phyloP scores from a whole-genome alignment of 2,888 invertebrate genomes.

The Tolmerus cingulatus region DNA sequence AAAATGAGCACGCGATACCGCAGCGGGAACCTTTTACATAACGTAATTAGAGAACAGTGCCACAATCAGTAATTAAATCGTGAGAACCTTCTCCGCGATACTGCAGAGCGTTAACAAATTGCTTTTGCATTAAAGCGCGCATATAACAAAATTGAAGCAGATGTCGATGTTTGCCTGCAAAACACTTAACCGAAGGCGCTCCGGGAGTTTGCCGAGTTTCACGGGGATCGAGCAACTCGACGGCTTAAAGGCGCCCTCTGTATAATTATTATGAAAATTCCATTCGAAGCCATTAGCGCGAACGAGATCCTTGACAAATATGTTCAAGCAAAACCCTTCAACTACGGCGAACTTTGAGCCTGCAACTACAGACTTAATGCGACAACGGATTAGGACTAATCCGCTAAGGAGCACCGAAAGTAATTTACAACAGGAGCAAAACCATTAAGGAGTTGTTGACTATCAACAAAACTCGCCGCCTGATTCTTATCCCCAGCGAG shows the following conservation, averaged over 20 bases:
- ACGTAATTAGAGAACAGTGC: conserved; percentile 12
- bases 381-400: not conserved
- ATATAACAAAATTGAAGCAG: not conserved
- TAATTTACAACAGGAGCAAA: not conserved
- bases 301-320: not conserved
- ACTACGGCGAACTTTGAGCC: not conserved
- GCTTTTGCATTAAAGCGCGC: not conserved
- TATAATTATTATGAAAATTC: conserved; percentile 15
- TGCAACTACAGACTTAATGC: not conserved
- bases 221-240: not conserved
- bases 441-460: not conserved
- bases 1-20: not conserved
- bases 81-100: conserved; percentile 4
- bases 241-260: not conserved
- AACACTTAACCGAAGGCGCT: not conserved
- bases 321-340: not conserved
- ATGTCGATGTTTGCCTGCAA: not conserved
- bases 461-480: not conserved
- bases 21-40: not conserved
- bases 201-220: not conserved
- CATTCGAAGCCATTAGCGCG: not conserved
- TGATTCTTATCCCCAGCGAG: not conserved
- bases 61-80: conserved; percentile 26
- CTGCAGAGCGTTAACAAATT: conserved; percentile 10
- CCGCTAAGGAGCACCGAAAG: not conserved